Base-by-base conservation (phyloP, 2,888 invertebrate species). In the Druceiella hillmani region DNA sequence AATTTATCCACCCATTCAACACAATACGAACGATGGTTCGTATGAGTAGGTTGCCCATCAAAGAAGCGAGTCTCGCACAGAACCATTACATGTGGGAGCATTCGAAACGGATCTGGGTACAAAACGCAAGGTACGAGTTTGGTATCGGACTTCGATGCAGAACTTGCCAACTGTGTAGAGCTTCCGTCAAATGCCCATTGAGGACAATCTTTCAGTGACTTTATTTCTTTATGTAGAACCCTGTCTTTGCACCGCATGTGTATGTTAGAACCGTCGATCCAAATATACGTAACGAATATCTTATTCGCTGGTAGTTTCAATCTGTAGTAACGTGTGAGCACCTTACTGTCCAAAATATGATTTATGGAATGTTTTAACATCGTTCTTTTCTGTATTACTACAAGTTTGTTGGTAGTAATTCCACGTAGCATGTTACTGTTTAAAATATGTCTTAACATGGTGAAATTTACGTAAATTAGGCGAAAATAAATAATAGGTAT, bases 151-250 rank as follows among this genome's bases (percentile, higher is more conserved):
- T 87, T 88, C 38, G 66, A 68, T 13, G 88, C 89, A 2, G 63
- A 56, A 46, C 81, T 74, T 0, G 91, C 88, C 64, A 91, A 90
- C 45, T 84, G 86, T 1, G 88, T 88, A 2, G 92, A 92, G 58
- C 91, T 91, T 27, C 93, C 93, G 64, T 94, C 93, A 55, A 87
- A 94, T 51, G 88, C 86, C 93, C 93, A 94, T 13, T 76, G 66
- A 3, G 93, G 93, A 22, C 79, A 59, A 24, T 55, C 55, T 2
- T 62, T 65, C 6, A 78, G 64, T 12, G 57, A 52, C 39, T 66
- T 69, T n/a, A 85, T 85, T 7, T 75, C 65, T 49, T 74, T 76
- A 52, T 76, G 74, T 14, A 86, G 55, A 2, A 85, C 78, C 43
- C 79, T 70, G 34, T 83, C 80, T 58, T 87, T 86, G 43, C 74